phyloP scores from a whole-genome alignment of 2,888 invertebrate genomes.

The Lochmaea capreae region DNA sequence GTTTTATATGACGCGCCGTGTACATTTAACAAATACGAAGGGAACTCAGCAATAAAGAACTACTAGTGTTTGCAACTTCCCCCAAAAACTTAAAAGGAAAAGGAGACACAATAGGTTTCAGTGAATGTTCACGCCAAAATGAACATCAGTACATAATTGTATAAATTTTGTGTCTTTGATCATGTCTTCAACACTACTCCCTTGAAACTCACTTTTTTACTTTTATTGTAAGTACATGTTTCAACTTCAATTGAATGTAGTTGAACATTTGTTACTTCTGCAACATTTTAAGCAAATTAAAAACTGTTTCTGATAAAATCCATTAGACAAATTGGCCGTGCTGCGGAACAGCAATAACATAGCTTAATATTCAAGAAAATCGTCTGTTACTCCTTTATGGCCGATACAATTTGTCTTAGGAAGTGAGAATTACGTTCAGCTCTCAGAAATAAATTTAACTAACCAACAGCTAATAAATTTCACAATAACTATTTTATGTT shows the following conservation, averaged over 20 bases:
- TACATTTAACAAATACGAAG: no score
- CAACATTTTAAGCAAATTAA: conserved; percentile 23
- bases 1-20: no score
- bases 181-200: background rate
- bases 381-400: conserved; percentile 14
- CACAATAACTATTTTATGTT: background rate
- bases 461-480: background rate
- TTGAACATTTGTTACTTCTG: conserved; percentile 15
- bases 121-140: no score
- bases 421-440: background rate
- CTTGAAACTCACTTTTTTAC: background rate
- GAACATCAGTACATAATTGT: no score
- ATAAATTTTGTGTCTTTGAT: no score
- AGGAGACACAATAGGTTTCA: no score
- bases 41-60: no score
- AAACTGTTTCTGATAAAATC: conserved; percentile 22
- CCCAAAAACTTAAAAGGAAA: no score
- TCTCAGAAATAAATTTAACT: background rate
- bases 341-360: conserved; percentile 18
- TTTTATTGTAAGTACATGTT: background rate
- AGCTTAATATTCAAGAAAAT: conserved; percentile 15
- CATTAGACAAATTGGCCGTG: conserved; percentile 28
- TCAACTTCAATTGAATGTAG: background rate
- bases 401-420: conserved; percentile 19
- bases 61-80: no score